A percentile compares a stretch with the other conserved stretches of the same genome.
Conservation (phyloP, 30 jellyfish, hydroid and myxozoan genomes). For the Chrysaora quinquecirrha region DNA sequence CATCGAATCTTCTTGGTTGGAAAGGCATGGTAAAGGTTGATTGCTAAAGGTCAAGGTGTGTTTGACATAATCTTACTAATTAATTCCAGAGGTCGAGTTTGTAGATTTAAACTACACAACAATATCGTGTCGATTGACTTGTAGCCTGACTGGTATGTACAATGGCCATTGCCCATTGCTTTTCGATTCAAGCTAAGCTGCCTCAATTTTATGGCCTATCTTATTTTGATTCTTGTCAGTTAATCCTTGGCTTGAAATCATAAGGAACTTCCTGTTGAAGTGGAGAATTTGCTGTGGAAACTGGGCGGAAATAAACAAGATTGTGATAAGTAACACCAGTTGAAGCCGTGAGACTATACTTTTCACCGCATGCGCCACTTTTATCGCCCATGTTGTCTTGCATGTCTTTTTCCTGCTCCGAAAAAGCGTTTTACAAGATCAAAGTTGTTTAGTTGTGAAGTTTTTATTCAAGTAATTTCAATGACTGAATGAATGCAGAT, state of each 20-base stretch:
- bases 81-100: background rate
- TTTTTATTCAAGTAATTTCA: too few species aligned
- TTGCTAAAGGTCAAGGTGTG: background rate
- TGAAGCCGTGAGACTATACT: constrained; percentile 55
- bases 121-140: background rate
- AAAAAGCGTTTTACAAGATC: background rate
- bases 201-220: background rate
- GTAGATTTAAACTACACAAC: background rate
- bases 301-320: constrained; percentile 57
- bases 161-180: background rate
- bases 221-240: background rate
- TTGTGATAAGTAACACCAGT: constrained; percentile 8
- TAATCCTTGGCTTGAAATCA: constrained; percentile 50
- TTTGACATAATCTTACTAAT: background rate
- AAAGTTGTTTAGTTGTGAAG: background rate
- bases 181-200: background rate
- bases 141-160: background rate
- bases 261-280: constrained; percentile 60
- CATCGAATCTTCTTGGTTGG: too few species aligned
- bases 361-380: constrained; percentile 38
- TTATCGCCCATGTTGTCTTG: background rate
- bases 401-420: background rate
- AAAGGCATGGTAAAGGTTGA: too few species aligned
- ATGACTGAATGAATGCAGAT: background rate
- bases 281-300: constrained; percentile 62